A percentile compares a stretch with the other conserved stretches of the same genome.
These are phyloP conservation scores for Subacronicta megacephala DNA, from an alignment of 2,888 invertebrate genomes.

Conservation along the genomic window DNA sequence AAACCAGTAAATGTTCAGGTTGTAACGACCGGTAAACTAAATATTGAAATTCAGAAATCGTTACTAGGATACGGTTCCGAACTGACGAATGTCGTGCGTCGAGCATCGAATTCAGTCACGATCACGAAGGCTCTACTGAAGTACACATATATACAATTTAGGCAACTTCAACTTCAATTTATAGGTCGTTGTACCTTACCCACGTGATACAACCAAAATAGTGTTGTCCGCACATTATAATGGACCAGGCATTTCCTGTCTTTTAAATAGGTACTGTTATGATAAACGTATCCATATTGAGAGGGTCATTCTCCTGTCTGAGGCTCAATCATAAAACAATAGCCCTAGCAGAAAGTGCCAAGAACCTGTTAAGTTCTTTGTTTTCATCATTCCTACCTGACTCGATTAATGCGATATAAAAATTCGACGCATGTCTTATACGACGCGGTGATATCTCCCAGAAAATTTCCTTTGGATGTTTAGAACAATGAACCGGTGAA, in stretches of 20 bases:
- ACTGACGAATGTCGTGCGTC: slow-evolving; percentile 66
- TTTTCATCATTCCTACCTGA: slow-evolving; percentile 71
- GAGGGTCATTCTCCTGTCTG: slow-evolving; percentile 82
- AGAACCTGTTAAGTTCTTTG: slow-evolving; percentile 79
- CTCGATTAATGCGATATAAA: slow-evolving; percentile 82
- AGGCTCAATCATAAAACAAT: slow-evolving; percentile 77
- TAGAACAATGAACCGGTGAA: slow-evolving; percentile 80
- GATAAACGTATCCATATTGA: slow-evolving; percentile 75
- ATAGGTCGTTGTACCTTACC: slow-evolving; percentile 68
- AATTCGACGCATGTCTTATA: slow-evolving; percentile 79
- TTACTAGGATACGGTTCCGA: slow-evolving; percentile 82
- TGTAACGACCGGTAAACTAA: slow-evolving; percentile 43
- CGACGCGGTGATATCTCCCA: slow-evolving; percentile 76
- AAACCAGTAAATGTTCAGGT: slow-evolving; percentile 30
- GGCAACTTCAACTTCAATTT: slow-evolving; percentile 53
- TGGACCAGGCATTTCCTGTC: slow-evolving; percentile 74
- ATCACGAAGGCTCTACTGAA: slow-evolving; percentile 62
- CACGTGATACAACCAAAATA: slow-evolving; percentile 61
- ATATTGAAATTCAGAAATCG: slow-evolving; percentile 85
- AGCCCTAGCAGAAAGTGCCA: slow-evolving; percentile 77
- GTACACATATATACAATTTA: slow-evolving; percentile 48
- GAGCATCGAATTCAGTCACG: slow-evolving; percentile 72
- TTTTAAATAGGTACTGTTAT: slow-evolving; percentile 77
- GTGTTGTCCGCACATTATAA: slow-evolving; percentile 64
- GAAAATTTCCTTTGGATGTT: slow-evolving; percentile 79